phyloP scores from a whole-genome alignment of 2,888 invertebrate genomes.

The Drosophila diplacantha region DNA sequence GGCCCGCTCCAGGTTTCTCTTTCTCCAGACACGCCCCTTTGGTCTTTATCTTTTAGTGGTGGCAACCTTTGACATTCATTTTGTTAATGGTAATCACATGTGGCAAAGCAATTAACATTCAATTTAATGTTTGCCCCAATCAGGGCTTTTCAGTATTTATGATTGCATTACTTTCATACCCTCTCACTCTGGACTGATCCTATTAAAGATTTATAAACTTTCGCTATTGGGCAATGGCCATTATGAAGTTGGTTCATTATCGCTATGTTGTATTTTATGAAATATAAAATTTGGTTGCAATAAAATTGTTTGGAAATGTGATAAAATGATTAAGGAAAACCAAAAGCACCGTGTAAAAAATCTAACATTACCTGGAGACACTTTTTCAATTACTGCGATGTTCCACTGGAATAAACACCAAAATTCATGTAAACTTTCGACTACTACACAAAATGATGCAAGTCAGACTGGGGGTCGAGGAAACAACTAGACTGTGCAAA shows the following conservation, averaged over 20 bases:
- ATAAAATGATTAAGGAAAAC: neutral
- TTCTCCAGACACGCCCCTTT: constrained; percentile 4
- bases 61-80: constrained; percentile 18
- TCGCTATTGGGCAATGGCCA: neutral
- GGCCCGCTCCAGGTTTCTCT: constrained; percentile 1
- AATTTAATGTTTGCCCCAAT: constrained; percentile 13
- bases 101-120: constrained; percentile 32
- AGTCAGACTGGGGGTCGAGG: neutral
- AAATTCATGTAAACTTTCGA: constrained; percentile 16
- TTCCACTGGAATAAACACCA: constrained; percentile 7
- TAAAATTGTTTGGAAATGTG: neutral
- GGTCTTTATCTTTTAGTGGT: neutral
- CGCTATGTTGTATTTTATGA: neutral
- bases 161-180: neutral
- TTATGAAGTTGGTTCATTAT: neutral
- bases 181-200: neutral
- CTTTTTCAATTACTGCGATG: neutral
- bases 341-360: neutral
- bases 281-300: neutral
- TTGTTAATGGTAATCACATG: constrained; percentile 19
- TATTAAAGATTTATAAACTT: neutral
- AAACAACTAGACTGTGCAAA: constrained; percentile 17
- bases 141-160: constrained; percentile 1
- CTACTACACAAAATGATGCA: constrained; percentile 21
- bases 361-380: neutral